phyloP scores from a whole-genome alignment of 2,797 vertebrate genomes.

The Sebastes taczanowskii region DNA sequence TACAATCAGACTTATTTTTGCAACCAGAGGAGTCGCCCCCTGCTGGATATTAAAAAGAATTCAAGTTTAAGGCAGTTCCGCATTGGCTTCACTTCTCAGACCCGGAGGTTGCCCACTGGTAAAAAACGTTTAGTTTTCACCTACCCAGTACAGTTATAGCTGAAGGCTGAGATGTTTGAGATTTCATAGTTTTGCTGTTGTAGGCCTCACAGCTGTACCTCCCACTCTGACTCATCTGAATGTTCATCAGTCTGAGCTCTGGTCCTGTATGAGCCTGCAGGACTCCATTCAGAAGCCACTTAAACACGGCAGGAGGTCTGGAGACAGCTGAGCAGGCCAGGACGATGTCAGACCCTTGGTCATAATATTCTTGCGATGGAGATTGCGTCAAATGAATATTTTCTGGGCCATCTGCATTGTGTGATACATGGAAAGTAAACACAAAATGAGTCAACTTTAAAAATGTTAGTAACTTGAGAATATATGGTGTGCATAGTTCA shows the following conservation, averaged over 20 bases:
- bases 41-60: too few relatives aligned
- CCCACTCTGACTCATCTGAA: slow-evolving; percentile 60
- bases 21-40: too few relatives aligned
- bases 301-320: slow-evolving; percentile 40
- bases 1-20: too few relatives aligned
- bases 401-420: slow-evolving; percentile 67
- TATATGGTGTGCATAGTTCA: neutral
- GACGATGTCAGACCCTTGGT: slow-evolving; percentile 43
- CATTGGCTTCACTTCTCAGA: too few relatives aligned
- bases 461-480: neutral
- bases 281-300: slow-evolving; percentile 55
- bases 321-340: slow-evolving; percentile 65
- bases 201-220: slow-evolving; percentile 66
- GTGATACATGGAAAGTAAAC: neutral
- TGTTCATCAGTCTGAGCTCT: slow-evolving; percentile 50
- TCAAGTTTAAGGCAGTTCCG: too few relatives aligned
- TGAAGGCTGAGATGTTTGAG: slow-evolving; percentile 20
- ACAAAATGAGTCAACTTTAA: neutral
- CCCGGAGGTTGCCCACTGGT: too few relatives aligned
- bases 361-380: slow-evolving; percentile 11
- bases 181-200: slow-evolving; percentile 56
- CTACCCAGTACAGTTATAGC: slow-evolving; percentile 48
- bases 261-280: slow-evolving; percentile 7
- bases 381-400: neutral
- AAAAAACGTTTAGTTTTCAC: too few relatives aligned